phyloP scores from a whole-genome alignment of 2,113 vertebrate genomes.

The Ardeotis arabs region DNA sequence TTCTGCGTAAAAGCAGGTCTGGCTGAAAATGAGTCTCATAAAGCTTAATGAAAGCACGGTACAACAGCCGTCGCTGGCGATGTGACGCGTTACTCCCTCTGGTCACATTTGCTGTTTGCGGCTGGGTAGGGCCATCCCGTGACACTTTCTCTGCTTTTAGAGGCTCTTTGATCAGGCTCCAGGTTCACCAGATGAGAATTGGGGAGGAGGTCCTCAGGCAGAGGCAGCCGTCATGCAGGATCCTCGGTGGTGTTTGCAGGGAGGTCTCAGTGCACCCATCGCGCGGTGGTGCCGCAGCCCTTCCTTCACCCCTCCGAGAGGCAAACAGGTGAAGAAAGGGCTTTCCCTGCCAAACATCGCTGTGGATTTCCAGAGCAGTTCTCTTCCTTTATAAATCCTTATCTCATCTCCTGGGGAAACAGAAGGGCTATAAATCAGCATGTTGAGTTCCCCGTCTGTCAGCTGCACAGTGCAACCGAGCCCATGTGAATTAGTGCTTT shows the following conservation, averaged over 20 bases:
- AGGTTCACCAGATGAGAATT: neutral
- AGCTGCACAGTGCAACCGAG: neutral
- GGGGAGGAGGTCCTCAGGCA: neutral
- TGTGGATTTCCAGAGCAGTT: neutral
- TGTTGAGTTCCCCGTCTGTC: neutral
- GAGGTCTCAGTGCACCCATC: too few species aligned
- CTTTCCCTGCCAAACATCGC: neutral
- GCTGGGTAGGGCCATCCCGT: neutral
- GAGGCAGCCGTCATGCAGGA: neutral
- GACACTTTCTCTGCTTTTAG: neutral
- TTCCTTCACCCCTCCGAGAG: neutral
- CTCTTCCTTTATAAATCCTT: neutral
- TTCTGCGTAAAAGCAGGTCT: neutral
- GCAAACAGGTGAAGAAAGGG: neutral
- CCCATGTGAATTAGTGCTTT: neutral
- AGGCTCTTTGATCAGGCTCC: neutral
- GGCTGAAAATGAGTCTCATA: neutral
- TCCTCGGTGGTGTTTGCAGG: neutral
- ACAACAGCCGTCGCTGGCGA: neutral
- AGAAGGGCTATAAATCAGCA: neutral
- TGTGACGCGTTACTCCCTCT: accelerated
- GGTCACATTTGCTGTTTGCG: neutral
- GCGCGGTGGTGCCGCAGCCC: neutral
- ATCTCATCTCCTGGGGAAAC: neutral
- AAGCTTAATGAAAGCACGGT: neutral